Evolutionary conservation across 2,113 vertebrate species (phyloP), one percentile per base, ranked within the genome.

Genomic region (Equus quagga): DNA sequence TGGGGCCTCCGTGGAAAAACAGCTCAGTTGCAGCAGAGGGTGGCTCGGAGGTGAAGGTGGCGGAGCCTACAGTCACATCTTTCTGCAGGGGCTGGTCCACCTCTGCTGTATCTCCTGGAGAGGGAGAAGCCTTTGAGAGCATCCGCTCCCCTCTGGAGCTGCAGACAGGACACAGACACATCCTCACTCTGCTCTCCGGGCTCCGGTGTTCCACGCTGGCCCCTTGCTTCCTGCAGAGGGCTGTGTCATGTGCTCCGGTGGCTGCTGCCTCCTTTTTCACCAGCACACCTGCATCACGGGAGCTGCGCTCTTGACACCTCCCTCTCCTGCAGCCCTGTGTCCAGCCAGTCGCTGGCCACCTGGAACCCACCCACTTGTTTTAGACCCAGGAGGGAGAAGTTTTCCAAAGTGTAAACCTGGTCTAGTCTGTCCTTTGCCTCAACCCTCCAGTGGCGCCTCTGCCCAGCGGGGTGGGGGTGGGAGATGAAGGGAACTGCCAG

Each of bases 381-480:
- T 6, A 3, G 17, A 11, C 2, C 28, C 23, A 14, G 14, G 51
- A 54, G 14, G 51, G 51, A 54, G n/a, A 17, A 10, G 69, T 31
- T 79, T 75, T 41, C n/a, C 28, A 26, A 5, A 26, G 4, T 3
- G n/a, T 51, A 7, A 2, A 24, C 12, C 28, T 17, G 33, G 9
- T 44, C 58, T 41, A 6, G n/a, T 2, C 4, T 44, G 24, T 70
- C 36, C 76, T 70, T 19, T 28, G 58, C 70, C 3, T 5, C 44
- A 15, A 1, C 26, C 23, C 33, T 26, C 15, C 0, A 1, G 2
- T 3, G 18, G 4, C 8, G 21, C 49, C 64, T 6, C 58, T 5
- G 12, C 41, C 26, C 1, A 1, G 4, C 17, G 0, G 21, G 10
- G 0, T 1, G 31, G 51, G 1, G 2, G 44, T 0, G 11, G 23